Evolutionary conservation across 2,113 vertebrate species (phyloP), one percentile per base, ranked within the genome.

Genomic region (Rousettus leschenaultii): DNA sequence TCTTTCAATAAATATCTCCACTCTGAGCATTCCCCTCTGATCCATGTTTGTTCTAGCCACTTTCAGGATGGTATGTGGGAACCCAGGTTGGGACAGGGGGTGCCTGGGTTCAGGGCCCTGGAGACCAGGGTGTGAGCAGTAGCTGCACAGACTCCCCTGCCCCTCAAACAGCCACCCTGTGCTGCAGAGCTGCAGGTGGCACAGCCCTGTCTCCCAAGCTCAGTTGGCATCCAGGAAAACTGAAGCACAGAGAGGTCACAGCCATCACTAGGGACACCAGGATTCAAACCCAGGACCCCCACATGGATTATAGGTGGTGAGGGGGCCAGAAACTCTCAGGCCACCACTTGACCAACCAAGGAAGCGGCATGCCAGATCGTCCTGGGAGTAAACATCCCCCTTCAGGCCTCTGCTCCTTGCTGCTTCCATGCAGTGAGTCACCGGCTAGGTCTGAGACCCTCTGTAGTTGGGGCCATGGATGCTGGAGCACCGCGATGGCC

Each of bases 1-100:
- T 24, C 77, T 95, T 61, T 65, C 89, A 96, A 95, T 97, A 97
- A 97, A 97, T 0, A 0, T 82, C n/a, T 77, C 19, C 14, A 28
- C 43, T 28, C 33, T 21, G 14, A 19, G 35, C 40, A 28, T 13
- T 9, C 40, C 35, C 28, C 4, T 8, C 22, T 0, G 0, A 35
- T 51, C 26, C 15, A 1, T 12, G 18, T 77, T 68, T 38, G n/a
- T 61, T 59, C 22, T 48, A 22, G 55, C 35, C 57, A 30, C 59
- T 88, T 48, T 59, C 73, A 26, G 33, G 45, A 33, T 61, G 45
- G 22, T 4, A 0, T 18, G 19, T 74, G 48, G 43, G 65, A 70
- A 79, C 71, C n/a, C 28, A 12, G 6, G 33, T 40, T n/a, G 5
- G 5, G 10, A 43, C 26, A 16, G 40, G 53, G 40, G 28, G 28